Evolutionary conservation across 2,888 invertebrate genomes (phyloP).

Genomic region (Cryptocheilus praepositus): DNA sequence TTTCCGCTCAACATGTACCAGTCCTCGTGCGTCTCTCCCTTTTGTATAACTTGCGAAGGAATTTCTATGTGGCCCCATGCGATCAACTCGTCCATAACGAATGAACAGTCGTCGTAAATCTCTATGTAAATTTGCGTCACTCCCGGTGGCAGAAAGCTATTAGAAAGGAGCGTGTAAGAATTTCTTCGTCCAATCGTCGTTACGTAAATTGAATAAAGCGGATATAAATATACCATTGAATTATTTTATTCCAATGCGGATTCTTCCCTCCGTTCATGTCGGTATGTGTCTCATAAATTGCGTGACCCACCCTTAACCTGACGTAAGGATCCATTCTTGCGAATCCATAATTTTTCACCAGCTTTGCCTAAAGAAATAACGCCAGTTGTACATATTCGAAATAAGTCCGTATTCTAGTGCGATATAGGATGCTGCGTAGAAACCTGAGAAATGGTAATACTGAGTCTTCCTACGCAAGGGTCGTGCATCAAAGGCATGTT

Average conservation of each 20-base stretch:
- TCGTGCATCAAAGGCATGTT: slow-evolving; percentile 76
- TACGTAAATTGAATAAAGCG: slow-evolving; percentile 1
- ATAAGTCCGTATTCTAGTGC: slow-evolving; percentile 1
- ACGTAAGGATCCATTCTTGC: slow-evolving; percentile 98
- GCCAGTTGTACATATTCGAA: too few species aligned
- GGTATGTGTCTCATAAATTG: slow-evolving; percentile 96
- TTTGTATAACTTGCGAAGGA: slow-evolving; percentile 83
- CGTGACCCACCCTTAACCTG: slow-evolving; percentile 92
- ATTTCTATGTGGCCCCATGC: slow-evolving; percentile 95
- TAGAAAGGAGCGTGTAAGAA: slow-evolving; percentile 23
- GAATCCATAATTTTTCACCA: slow-evolving; percentile 95
- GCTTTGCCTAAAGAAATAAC: slow-evolving; percentile 82
- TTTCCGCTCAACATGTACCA: slow-evolving; percentile 96
- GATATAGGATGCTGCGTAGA: slow-evolving; percentile 13
- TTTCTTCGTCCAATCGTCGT: neutral
- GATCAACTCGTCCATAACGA: slow-evolving; percentile 96
- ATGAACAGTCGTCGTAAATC: slow-evolving; percentile 97
- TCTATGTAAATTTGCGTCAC: slow-evolving; percentile 93
- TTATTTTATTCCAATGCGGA: slow-evolving; percentile 96
- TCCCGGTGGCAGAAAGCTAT: slow-evolving; percentile 89
- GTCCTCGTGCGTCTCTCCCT: slow-evolving; percentile 94
- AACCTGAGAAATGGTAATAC: slow-evolving; percentile 89
- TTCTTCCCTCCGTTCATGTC: slow-evolving; percentile 96
- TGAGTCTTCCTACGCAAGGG: slow-evolving; percentile 82
- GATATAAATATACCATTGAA: slow-evolving; percentile 83